phyloP scores from a whole-genome alignment of 1,140 invertebrate species.

The Halictus rubicundus region DNA sequence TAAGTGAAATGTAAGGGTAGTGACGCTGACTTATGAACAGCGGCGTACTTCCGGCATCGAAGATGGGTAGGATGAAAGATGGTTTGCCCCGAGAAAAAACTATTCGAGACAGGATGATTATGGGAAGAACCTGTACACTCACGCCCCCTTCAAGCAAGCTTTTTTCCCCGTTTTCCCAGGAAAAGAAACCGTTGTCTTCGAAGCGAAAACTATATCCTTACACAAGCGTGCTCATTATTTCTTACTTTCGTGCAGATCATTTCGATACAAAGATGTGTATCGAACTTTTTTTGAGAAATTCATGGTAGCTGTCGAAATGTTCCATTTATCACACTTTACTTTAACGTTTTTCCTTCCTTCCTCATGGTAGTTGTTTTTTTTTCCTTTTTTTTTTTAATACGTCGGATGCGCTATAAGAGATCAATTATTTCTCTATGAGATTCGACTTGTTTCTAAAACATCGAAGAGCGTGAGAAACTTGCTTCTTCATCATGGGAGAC shows the following conservation, averaged over 20 bases:
- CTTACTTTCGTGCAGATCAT: neutral
- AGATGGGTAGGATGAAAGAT: constrained; percentile 12
- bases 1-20: constrained; percentile 14
- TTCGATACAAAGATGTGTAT: neutral
- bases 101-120: constrained; percentile 1
- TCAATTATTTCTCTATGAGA: too few species aligned
- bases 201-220: neutral
- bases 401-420: too few species aligned
- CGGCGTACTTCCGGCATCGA: constrained; percentile 1
- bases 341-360: too few species aligned
- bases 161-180: neutral
- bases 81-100: neutral
- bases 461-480: too few species aligned
- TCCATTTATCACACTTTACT: too few species aligned
- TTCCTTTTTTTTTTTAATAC: too few species aligned
- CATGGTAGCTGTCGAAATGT: too few species aligned
- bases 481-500: too few species aligned
- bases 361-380: too few species aligned
- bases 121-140: neutral
- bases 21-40: neutral
- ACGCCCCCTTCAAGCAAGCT: neutral
- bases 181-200: neutral
- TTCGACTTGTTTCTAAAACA: too few species aligned
- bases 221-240: neutral
- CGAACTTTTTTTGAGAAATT: neutral